Percentiles rank a stretch among this genome's conserved stretches.
Conservation (phyloP, 2,113 vertebrate genomes). For the Physeter macrocephalus region DNA sequence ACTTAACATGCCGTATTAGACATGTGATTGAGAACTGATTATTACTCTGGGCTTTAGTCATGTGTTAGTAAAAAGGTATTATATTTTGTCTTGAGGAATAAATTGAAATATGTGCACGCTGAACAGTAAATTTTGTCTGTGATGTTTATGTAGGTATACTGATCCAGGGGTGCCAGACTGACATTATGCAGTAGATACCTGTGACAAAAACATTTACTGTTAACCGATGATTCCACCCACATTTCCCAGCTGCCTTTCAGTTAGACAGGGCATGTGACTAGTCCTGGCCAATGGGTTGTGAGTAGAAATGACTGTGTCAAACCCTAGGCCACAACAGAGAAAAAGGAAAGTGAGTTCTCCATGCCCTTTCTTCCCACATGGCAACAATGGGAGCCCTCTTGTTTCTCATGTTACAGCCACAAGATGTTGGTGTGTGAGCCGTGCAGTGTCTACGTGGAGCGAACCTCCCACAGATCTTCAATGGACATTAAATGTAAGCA, state of each 20-base stretch:
- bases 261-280: not conserved
- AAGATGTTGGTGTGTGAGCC: not conserved
- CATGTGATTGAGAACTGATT: not conserved
- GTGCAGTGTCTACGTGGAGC: not conserved
- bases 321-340: no score
- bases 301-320: not conserved
- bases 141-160: not conserved
- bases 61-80: not conserved
- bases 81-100: not conserved
- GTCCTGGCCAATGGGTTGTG: no score
- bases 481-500: not conserved
- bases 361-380: not conserved
- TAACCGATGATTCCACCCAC: not conserved
- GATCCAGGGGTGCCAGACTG: not conserved
- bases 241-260: not conserved
- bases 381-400: not conserved
- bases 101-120: not conserved
- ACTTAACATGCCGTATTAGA: not conserved
- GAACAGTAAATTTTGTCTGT: not conserved
- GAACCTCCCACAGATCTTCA: not conserved
- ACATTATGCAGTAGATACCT: not conserved
- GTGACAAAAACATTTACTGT: not conserved
- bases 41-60: not conserved
- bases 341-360: not conserved
- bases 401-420: not conserved